Percentiles rank a stretch among this genome's conserved stretches.
These are phyloP conservation scores for Parambassis ranga DNA, from an alignment of 2,797 vertebrate genomes.

Conservation along the genomic window DNA sequence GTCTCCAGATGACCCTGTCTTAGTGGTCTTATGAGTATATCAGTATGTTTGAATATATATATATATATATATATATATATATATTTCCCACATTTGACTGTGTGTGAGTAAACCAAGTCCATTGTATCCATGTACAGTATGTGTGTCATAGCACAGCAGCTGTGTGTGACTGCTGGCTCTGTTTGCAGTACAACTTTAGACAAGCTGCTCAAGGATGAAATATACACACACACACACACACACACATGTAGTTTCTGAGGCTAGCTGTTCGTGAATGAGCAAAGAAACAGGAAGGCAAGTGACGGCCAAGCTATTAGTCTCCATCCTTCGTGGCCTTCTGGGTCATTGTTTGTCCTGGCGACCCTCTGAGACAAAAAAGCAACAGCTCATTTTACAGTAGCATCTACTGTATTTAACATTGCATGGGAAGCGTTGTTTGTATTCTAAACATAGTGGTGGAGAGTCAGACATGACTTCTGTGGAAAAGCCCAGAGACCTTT, in stretches of 20 bases:
- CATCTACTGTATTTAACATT: background rate
- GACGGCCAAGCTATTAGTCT: background rate
- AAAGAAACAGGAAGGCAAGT: conserved; percentile 20
- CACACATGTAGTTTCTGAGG: background rate
- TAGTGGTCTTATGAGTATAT: background rate
- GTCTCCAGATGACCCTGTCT: background rate
- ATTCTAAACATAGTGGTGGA: conserved; percentile 5
- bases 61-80: too few species aligned
- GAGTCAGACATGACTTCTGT: conserved; percentile 12
- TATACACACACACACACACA: background rate
- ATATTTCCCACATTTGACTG: background rate
- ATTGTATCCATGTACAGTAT: background rate
- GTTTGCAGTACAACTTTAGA: conserved; percentile 18
- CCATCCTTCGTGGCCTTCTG: background rate
- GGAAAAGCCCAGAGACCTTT: conserved; percentile 39
- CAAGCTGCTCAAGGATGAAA: conserved; percentile 6
- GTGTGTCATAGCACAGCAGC: conserved; percentile 12
- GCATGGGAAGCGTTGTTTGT: background rate
- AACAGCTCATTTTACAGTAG: background rate
- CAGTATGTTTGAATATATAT: background rate
- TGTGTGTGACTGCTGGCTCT: conserved; percentile 7
- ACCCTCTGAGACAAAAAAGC: conserved; percentile 3
- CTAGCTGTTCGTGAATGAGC: conserved; percentile 8
- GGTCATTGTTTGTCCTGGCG: background rate
- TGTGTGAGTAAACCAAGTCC: background rate